phyloP scores from a whole-genome alignment of 1,140 invertebrate genomes.

The Agrilus planipennis region DNA sequence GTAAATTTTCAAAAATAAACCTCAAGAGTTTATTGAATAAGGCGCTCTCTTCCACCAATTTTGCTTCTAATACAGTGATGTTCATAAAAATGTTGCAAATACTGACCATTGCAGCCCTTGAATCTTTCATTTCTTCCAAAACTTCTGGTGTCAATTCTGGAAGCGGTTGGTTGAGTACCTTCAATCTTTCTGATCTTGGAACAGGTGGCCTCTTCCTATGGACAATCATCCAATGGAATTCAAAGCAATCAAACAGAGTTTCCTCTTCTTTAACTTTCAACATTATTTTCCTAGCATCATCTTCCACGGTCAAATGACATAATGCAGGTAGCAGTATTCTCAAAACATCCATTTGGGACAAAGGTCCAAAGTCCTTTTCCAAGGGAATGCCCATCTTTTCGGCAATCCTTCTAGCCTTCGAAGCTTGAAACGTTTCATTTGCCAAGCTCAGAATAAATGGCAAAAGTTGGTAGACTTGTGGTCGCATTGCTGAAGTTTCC shows the following conservation, averaged over 20 bases:
- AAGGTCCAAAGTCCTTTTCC: slow-evolving; percentile 43
- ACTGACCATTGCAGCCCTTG: slow-evolving; percentile 68
- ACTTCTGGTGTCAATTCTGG: slow-evolving; percentile 58
- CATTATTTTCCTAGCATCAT: slow-evolving; percentile 69
- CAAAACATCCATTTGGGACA: slow-evolving; percentile 59
- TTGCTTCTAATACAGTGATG: slow-evolving; percentile 73
- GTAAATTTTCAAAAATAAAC: slow-evolving; percentile 78
- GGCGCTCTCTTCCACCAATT: slow-evolving; percentile 61
- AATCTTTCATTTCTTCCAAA: slow-evolving; percentile 70
- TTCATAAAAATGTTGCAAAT: slow-evolving; percentile 90
- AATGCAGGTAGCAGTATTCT: slow-evolving; percentile 73
- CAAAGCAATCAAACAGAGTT: slow-evolving; percentile 63
- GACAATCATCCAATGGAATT: slow-evolving; percentile 76
- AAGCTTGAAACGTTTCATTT: slow-evolving; percentile 70
- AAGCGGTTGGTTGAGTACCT: slow-evolving; percentile 58
- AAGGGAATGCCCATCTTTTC: slow-evolving; percentile 49
- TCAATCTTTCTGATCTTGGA: slow-evolving; percentile 61
- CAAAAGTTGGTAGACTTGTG: slow-evolving; percentile 65
- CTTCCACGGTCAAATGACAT: slow-evolving; percentile 83
- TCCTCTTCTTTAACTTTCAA: slow-evolving; percentile 68
- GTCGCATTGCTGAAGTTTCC: slow-evolving; percentile 79
- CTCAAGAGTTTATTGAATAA: slow-evolving; percentile 70
- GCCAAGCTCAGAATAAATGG: slow-evolving; percentile 66
- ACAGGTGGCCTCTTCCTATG: slow-evolving; percentile 73
- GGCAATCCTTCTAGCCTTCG: slow-evolving; percentile 45